Evolutionary conservation across 1,140 invertebrate genomes (phyloP).

Genomic region (Nephila pilipes): DNA sequence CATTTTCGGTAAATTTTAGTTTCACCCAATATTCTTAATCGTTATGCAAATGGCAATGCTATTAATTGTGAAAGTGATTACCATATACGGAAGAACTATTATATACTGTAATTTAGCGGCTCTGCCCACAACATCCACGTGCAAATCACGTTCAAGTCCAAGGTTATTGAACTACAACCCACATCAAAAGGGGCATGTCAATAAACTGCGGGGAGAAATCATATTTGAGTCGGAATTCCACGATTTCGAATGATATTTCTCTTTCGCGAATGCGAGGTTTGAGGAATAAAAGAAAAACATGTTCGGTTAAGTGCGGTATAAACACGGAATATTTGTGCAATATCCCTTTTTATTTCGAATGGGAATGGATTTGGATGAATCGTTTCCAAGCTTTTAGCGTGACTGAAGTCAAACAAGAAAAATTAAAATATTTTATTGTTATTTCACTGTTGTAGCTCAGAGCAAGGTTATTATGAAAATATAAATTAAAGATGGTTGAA

Average conservation of each 20-base stretch:
- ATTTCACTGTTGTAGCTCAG: too few relatives aligned
- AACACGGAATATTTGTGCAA: background rate
- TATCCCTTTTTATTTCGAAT: background rate
- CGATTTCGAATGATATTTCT: background rate
- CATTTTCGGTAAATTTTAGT: too few relatives aligned
- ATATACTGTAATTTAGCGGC: background rate
- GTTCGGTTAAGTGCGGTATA: background rate
- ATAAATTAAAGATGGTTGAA: too few relatives aligned
- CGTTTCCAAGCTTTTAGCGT: background rate
- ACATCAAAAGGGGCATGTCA: constrained; percentile 8
- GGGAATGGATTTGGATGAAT: background rate
- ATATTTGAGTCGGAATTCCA: background rate
- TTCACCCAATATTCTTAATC: too few relatives aligned
- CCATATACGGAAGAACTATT: too few relatives aligned
- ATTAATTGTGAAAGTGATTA: too few relatives aligned
- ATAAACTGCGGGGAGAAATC: background rate
- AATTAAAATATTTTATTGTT: too few relatives aligned
- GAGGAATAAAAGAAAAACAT: background rate
- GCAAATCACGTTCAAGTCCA: background rate
- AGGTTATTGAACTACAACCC: background rate
- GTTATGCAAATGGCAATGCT: too few relatives aligned
- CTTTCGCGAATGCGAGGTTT: background rate
- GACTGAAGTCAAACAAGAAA: background rate
- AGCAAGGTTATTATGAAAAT: too few relatives aligned
- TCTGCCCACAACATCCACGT: background rate